These are phyloP conservation scores for Papilio gigon DNA, from an alignment of 2,888 invertebrate species.

Conservation along the genomic window DNA sequence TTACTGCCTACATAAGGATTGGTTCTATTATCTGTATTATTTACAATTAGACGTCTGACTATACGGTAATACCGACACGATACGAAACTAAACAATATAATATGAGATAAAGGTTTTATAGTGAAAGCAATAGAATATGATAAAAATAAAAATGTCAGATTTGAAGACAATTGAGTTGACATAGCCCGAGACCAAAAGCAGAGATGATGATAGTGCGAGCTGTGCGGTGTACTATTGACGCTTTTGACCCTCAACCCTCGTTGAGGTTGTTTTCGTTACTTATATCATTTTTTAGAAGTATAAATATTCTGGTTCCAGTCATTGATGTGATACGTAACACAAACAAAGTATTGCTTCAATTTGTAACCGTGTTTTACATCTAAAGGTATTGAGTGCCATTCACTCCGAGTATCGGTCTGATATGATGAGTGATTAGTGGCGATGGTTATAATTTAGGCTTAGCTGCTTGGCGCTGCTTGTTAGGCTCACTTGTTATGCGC, in stretches of 20 bases:
- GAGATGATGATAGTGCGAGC: too few species aligned
- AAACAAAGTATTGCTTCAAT: background rate
- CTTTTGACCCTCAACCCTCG: too few species aligned
- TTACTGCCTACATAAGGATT: conserved; percentile 17
- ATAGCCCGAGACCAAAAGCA: too few species aligned
- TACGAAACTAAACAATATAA: background rate
- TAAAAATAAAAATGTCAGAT: too few species aligned
- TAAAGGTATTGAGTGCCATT: conserved; percentile 45
- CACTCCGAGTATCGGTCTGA: conserved; percentile 48
- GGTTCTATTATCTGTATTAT: background rate
- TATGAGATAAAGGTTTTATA: too few species aligned
- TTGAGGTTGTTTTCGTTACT: too few species aligned
- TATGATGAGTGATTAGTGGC: conserved; percentile 71
- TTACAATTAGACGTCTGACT: background rate
- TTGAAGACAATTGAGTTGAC: too few species aligned
- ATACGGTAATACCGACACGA: background rate
- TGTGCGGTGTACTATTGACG: too few species aligned
- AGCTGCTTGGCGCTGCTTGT: conserved; percentile 73
- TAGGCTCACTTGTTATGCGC: conserved; percentile 78
- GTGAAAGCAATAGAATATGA: too few species aligned
- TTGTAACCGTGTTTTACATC: conserved; percentile 4
- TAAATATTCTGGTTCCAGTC: background rate
- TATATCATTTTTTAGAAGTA: too few species aligned
- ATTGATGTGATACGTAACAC: background rate
- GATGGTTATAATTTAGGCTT: conserved; percentile 74